These are phyloP conservation scores for human (Homo sapiens) DNA, from an alignment of 2,113 vertebrate genomes.

Conservation along the genomic window DNA sequence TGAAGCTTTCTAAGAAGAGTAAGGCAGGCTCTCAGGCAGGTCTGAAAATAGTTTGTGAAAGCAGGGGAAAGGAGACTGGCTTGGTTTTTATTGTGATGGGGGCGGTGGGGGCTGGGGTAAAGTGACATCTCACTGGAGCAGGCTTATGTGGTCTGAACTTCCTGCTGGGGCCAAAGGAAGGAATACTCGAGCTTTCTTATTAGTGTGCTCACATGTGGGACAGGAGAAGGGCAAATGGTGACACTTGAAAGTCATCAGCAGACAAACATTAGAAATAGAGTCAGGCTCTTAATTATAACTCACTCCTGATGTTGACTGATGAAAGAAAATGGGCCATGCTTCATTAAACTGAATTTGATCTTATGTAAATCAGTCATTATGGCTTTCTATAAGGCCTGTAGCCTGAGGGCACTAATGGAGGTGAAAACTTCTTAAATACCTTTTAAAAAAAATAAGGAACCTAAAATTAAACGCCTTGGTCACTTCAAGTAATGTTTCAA, in stretches of 20 bases:
- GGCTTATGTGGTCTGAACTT: neutral
- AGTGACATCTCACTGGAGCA: neutral
- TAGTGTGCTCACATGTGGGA: neutral
- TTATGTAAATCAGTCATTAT: neutral
- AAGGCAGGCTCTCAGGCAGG: neutral
- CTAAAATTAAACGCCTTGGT: neutral
- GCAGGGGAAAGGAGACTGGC: neutral
- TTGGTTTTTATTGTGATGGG: neutral
- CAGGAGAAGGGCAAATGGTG: neutral
- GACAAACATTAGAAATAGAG: neutral
- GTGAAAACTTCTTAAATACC: neutral
- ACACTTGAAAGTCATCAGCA: conserved; percentile 5
- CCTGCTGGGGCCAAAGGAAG: neutral
- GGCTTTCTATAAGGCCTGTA: neutral
- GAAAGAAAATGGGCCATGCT: neutral
- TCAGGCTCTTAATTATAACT: conserved; percentile 3
- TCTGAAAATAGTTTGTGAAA: conserved; percentile 11
- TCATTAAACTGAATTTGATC: conserved; percentile 22
- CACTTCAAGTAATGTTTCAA: neutral
- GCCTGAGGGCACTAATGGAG: neutral
- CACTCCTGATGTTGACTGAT: neutral
- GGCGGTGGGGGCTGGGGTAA: neutral
- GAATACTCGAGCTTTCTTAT: neutral
- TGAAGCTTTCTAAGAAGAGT: neutral
- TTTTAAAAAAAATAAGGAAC: neutral